Base-by-base conservation (phyloP, 2,888 invertebrate species). In the Stenodera caucasica region DNA sequence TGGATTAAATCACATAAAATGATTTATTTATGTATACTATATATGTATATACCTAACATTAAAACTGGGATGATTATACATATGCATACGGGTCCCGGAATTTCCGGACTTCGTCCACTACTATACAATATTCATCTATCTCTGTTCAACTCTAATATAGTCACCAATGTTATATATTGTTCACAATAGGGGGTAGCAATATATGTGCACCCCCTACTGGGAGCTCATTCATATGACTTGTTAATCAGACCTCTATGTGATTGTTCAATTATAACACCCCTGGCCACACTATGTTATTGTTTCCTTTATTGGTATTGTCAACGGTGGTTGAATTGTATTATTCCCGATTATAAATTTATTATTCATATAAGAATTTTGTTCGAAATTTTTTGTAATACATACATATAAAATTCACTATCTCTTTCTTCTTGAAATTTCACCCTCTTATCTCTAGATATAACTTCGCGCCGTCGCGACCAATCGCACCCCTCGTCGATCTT, bases 401-500 rank as follows among this genome's bases (percentile, higher is more conserved):
- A n/a, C n/a, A n/a, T n/a, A n/a, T n/a, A n/a, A n/a, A n/a, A 72
- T 70, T 70, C 67, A 61, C 64, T 69, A 66, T 67, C 71, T 70
- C 69, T 71, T 70, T 70, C 69, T n/a, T n/a, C n/a, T n/a, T n/a
- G n/a, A n/a, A n/a, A n/a, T n/a, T n/a, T n/a, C 35, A 35, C 14
- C 14, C 56, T 12, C 23, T 21, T n/a, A n/a, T 14, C 14, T 14
- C 29, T 12, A 53, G 60, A 67, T 65, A 65, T 67, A 61, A 67
- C 63, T 66, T 67, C 72, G 75, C 70, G 69, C 72, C 72, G 83
- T 83, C 85, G 82, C 81, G 82, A 79, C 85, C 85, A 82, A 85
- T 85, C 83, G 84, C 83, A 81, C 79, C 80, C 83, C 84, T 86
- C 87, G 85, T 87, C 85, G 84, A 85, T 87, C 87, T 87, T 87